phyloP scores from a whole-genome alignment of 2,113 vertebrate genomes.

The Pampusana beccarii region DNA sequence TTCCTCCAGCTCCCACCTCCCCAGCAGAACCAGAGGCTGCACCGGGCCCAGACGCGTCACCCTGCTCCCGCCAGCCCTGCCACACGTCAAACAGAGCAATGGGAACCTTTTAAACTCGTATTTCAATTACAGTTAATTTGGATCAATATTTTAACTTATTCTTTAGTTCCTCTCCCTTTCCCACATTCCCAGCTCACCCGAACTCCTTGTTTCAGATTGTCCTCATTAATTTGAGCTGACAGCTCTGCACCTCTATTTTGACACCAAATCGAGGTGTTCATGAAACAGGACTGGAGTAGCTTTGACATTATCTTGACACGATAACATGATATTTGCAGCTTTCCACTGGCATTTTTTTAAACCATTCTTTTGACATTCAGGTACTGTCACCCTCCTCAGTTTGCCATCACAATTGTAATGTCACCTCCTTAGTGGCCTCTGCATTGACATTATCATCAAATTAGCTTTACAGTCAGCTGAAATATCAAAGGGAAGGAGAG shows the following conservation, averaged over 20 bases:
- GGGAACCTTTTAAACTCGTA: neutral
- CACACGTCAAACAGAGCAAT: neutral
- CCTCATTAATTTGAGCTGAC: neutral
- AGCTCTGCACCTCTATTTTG: neutral
- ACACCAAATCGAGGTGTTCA: neutral
- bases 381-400: neutral
- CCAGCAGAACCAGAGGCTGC: neutral
- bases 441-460: neutral
- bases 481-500: neutral
- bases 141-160: neutral
- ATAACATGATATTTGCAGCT: slow-evolving; percentile 7
- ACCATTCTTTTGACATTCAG: slow-evolving; percentile 4
- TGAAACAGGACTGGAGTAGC: neutral
- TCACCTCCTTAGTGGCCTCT: neutral
- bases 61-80: neutral
- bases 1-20: neutral
- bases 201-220: neutral
- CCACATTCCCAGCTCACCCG: neutral
- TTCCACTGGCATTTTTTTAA: slow-evolving; percentile 28
- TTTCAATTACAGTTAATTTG: neutral
- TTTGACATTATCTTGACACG: slow-evolving; percentile 21
- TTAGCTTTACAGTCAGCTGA: neutral
- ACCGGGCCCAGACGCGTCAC: neutral
- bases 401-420: neutral
- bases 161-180: neutral